Conservation (phyloP, 2,113 vertebrate species). For the Microcebus lehilahytsara region DNA sequence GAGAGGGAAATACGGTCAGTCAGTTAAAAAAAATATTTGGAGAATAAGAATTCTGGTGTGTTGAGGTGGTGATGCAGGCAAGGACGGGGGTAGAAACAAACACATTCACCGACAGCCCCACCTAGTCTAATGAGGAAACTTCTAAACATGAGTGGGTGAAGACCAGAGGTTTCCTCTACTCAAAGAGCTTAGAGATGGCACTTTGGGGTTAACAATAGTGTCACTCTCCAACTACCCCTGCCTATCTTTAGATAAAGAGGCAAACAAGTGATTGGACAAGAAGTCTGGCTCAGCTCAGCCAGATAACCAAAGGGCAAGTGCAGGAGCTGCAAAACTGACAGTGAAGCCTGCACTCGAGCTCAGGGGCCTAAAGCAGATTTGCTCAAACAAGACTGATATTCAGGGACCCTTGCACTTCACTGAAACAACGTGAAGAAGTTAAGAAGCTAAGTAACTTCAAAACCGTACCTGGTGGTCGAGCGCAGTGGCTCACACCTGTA, state of each 20-base stretch:
- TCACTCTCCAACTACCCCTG: background rate
- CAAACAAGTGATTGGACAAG: background rate
- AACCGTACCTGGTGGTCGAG: conserved; percentile 83
- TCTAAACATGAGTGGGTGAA: background rate
- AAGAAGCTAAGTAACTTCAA: background rate
- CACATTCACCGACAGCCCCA: background rate
- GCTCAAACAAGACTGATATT: background rate
- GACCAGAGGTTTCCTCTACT: background rate
- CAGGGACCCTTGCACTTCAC: background rate
- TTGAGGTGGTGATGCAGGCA: background rate
- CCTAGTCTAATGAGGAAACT: background rate
- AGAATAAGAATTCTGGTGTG: background rate
- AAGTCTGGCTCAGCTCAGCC: background rate
- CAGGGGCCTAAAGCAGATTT: background rate
- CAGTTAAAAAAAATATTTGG: background rate
- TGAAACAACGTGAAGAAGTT: background rate
- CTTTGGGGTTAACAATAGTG: background rate
- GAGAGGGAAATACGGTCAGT: background rate
- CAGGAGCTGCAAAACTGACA: background rate
- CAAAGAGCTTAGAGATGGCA: background rate
- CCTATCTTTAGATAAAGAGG: conserved; percentile 21
- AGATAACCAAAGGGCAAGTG: conserved; percentile 13
- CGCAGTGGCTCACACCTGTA: too few relatives aligned
- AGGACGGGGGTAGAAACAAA: background rate
- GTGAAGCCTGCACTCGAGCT: background rate